These are phyloP conservation scores for Apodemia mormo DNA, from an alignment of 2,888 invertebrate genomes.

Conservation along the genomic window DNA sequence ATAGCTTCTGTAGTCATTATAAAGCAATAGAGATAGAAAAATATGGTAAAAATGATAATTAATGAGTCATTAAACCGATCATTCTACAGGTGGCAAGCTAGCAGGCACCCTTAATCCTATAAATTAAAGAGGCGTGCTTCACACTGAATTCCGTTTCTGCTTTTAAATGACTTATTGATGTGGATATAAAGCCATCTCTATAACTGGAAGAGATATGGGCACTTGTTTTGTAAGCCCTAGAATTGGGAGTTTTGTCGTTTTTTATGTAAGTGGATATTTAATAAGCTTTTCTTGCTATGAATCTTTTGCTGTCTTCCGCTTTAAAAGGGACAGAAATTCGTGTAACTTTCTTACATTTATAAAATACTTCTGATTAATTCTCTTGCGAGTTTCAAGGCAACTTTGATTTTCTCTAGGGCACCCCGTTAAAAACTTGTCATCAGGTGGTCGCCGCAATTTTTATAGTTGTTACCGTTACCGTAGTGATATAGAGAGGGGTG, in stretches of 20 bases:
- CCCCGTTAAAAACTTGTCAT: too few relatives aligned
- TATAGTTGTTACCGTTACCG: too few relatives aligned
- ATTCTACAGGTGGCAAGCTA: constrained; percentile 74
- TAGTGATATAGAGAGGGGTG: too few relatives aligned
- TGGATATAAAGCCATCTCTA: constrained; percentile 24
- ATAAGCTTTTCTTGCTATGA: too few relatives aligned
- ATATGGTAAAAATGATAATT: constrained; percentile 18
- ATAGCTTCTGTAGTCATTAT: constrained; percentile 18
- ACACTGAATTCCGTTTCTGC: constrained; percentile 50
- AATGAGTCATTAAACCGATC: constrained; percentile 42
- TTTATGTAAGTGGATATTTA: too few relatives aligned
- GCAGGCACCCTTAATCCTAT: constrained; percentile 63
- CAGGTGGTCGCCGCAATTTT: too few relatives aligned
- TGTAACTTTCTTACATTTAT: too few relatives aligned
- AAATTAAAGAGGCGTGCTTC: constrained; percentile 59
- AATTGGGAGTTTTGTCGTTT: background rate
- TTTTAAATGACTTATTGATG: constrained; percentile 37
- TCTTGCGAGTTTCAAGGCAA: too few relatives aligned
- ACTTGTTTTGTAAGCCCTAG: background rate
- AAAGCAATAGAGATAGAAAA: constrained; percentile 16
- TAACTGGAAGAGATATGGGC: constrained; percentile 16
- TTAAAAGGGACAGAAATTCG: too few relatives aligned
- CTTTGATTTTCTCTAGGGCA: too few relatives aligned
- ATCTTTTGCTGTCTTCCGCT: too few relatives aligned
- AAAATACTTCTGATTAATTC: too few relatives aligned